phyloP scores from a whole-genome alignment of 35 echinoderm and acorn worm species.

The Heliocidaris tuberculata region DNA sequence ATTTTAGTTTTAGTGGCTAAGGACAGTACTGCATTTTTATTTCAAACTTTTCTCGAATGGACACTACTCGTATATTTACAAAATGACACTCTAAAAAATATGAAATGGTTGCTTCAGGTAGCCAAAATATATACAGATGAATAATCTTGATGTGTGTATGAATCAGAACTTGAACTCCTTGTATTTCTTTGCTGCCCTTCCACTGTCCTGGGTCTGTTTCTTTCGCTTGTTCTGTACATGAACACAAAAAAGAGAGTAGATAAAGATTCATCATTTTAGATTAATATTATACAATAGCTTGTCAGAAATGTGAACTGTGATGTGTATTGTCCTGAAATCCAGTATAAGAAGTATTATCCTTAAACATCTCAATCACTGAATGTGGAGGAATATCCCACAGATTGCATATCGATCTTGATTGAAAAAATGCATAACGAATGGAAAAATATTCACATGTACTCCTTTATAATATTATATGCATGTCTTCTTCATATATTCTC shows the following conservation, averaged over 20 bases:
- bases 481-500: no score
- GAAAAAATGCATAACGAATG: no score
- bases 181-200: slow-evolving; percentile 90
- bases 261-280: neutral
- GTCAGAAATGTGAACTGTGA: no score
- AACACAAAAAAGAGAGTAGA: slow-evolving; percentile 26
- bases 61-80: neutral
- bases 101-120: neutral
- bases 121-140: neutral
- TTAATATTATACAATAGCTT: neutral
- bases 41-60: neutral
- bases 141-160: neutral
- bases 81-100: neutral
- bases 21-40: neutral
- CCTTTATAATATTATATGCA: no score
- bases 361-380: no score
- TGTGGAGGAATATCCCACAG: no score
- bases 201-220: slow-evolving; percentile 90
- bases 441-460: no score
- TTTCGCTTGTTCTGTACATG: slow-evolving; percentile 95
- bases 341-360: no score
- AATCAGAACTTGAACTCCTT: slow-evolving; percentile 97
- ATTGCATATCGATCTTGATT: no score
- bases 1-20: neutral
- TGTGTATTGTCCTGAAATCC: no score